These are phyloP conservation scores for Hesperia comma DNA, from an alignment of 2,888 invertebrate genomes.

Conservation along the genomic window DNA sequence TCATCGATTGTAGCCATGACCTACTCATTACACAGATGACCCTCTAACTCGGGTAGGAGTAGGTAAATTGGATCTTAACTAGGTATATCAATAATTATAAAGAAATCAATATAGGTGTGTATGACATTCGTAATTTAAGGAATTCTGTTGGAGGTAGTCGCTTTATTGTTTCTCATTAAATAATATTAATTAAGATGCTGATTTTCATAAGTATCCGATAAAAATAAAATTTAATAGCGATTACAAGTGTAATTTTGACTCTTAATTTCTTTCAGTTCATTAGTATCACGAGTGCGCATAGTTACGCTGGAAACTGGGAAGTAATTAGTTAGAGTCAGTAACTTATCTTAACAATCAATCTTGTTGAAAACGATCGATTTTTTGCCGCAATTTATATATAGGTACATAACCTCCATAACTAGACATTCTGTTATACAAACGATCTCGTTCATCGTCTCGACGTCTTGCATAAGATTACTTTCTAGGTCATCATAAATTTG, in stretches of 20 bases:
- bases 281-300: conserved; percentile 3
- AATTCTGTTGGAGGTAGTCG: too few species aligned
- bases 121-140: too few species aligned
- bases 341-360: conserved; percentile 26
- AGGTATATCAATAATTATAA: too few species aligned
- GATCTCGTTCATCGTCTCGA: conserved; percentile 56
- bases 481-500: conserved; percentile 51
- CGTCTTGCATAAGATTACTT: conserved; percentile 61
- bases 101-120: too few species aligned
- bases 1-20: too few species aligned
- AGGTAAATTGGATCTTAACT: too few species aligned
- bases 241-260: conserved; percentile 5
- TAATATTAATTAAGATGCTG: too few species aligned
- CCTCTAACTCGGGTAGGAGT: too few species aligned
- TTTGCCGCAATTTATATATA: conserved; percentile 48
- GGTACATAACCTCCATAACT: conserved; percentile 49
- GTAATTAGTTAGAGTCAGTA: conserved; percentile 21
- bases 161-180: too few species aligned
- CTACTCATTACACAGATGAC: too few species aligned
- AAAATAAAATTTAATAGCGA: neutral
- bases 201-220: too few species aligned
- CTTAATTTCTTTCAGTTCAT: conserved; percentile 31
- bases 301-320: conserved; percentile 24
- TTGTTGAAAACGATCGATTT: conserved; percentile 44
- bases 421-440: conserved; percentile 57